A percentile compares a stretch with the other conserved stretches of the same genome.
Evolutionary conservation across 1,140 invertebrate genomes (phyloP).

Genomic region (Holotrichia oblita): DNA sequence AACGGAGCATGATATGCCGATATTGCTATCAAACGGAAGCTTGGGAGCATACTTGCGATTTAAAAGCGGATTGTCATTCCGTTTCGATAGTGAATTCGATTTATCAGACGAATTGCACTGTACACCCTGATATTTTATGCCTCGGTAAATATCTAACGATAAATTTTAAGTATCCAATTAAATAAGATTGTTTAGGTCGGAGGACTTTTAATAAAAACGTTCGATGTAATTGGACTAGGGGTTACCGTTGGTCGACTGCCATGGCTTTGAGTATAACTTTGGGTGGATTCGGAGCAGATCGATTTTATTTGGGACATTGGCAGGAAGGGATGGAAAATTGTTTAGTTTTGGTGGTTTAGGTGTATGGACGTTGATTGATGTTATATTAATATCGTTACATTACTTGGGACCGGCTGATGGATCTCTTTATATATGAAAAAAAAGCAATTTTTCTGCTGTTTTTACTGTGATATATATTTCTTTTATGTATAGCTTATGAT

Average conservation of each 20-base stretch:
- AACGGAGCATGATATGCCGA: slow-evolving; percentile 79
- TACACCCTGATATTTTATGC: slow-evolving; percentile 86
- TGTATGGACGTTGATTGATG: slow-evolving; percentile 98
- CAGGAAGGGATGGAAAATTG: slow-evolving; percentile 96
- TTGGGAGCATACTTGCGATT: slow-evolving; percentile 88
- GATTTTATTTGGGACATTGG: slow-evolving; percentile 91
- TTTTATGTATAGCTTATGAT: not conserved
- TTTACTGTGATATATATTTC: slow-evolving; percentile 36
- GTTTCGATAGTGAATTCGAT: slow-evolving; percentile 76
- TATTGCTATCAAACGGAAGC: slow-evolving; percentile 96
- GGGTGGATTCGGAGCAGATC: slow-evolving; percentile 97
- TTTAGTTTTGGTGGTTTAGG: slow-evolving; percentile 99
- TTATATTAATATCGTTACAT: slow-evolving; percentile 94
- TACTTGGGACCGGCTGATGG: slow-evolving; percentile 96
- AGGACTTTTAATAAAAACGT: slow-evolving; percentile 87
- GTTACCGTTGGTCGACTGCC: slow-evolving; percentile 96
- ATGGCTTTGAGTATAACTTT: slow-evolving; percentile 91
- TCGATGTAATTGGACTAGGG: slow-evolving; percentile 97
- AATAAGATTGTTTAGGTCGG: slow-evolving; percentile 67
- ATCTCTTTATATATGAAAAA: slow-evolving; percentile 89
- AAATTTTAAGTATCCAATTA: not conserved
- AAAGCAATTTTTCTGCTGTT: not conserved
- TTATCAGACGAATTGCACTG: slow-evolving; percentile 90
- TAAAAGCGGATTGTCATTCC: slow-evolving; percentile 84
- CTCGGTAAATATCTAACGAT: slow-evolving; percentile 62